These are phyloP conservation scores for Lordiphosa mommai DNA, from an alignment of 1,140 invertebrate species.

Conservation along the genomic window DNA sequence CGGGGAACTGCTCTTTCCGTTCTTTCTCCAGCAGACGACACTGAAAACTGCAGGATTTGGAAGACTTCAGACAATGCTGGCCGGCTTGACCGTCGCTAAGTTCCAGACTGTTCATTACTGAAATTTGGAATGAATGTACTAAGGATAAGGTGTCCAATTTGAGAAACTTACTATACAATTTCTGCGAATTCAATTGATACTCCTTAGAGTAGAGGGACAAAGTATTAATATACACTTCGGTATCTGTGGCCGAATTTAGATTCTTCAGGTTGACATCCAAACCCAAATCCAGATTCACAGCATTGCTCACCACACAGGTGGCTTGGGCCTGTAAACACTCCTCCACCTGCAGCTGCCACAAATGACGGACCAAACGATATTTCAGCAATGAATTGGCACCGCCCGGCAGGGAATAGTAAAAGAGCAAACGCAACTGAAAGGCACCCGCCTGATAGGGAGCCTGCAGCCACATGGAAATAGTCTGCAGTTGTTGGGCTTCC, in stretches of 20 bases:
- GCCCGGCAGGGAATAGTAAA: constrained; percentile 85
- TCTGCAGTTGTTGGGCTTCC: constrained; percentile 82
- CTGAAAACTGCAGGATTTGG: constrained; percentile 59
- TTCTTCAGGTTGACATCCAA: constrained; percentile 85
- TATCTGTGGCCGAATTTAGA: constrained; percentile 84
- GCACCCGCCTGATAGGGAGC: constrained; percentile 84
- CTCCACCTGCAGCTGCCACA: constrained; percentile 85
- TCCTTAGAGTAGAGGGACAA: constrained; percentile 66
- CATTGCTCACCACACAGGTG: constrained; percentile 80
- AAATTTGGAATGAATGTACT: not conserved
- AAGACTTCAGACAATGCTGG: constrained; percentile 54
- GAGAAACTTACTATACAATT: constrained; percentile 57
- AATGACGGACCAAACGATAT: constrained; percentile 85
- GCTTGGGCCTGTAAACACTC: constrained; percentile 84
- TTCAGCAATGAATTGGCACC: constrained; percentile 80
- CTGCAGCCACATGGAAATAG: constrained; percentile 84
- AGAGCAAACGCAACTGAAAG: constrained; percentile 85
- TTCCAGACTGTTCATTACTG: constrained; percentile 72
- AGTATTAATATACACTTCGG: constrained; percentile 81
- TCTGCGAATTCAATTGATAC: constrained; percentile 52
- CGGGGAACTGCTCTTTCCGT: constrained; percentile 15
- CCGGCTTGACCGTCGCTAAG: constrained; percentile 51
- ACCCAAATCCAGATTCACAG: constrained; percentile 81
- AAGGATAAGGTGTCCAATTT: no score
- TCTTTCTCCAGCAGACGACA: constrained; percentile 40